Base-by-base conservation (phyloP, 2,888 invertebrate genomes). In the Idaea aversata region DNA sequence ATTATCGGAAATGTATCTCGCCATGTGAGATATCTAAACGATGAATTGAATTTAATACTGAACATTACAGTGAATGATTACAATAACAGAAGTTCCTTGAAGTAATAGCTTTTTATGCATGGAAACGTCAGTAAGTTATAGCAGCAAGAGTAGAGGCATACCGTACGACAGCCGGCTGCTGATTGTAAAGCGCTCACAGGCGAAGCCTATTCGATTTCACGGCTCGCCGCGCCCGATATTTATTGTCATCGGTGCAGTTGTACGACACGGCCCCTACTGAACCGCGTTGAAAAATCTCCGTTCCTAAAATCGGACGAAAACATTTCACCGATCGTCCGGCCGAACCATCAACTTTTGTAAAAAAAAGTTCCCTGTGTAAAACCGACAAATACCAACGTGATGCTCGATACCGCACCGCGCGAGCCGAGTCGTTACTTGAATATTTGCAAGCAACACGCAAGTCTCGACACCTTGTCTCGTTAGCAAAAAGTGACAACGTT, bases 191-290 rank as follows among this genome's bases (percentile, higher is more conserved):
- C 90, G 88, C 87, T 91, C 91, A 89, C 91, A 91, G 90, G 89
- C 90, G 91, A 87, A 91, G 92, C 92, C 92, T 92, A 92, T 93
- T 93, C 92, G 92, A 93, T 93, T 93, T 92, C 92, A 93, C 88
- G 93, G 90, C 92, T 92, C 90, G 90, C 84, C 90, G 91, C 92
- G 83, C 80, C 81, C 87, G 90, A 91, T 92, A 92, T 93, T 93
- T 93, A 93, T 92, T 92, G 91, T 92, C 92, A 92, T 91, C 92
- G 91, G 90, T 91, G 90, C 90, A 91, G 88, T 91, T 88, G 90
- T 88, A 91, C 90, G 91, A 91, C 92, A 90, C 88, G 89, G 85
- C 84, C 89, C 88, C 89, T 90, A 88, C 88, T 89, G 91, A 91
- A 90, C 90, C 89, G 86, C 88, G 88, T 81, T 88, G 86, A 90